Evolutionary conservation across 2,888 invertebrate species (phyloP).

Genomic region (Orthosia gothica): DNA sequence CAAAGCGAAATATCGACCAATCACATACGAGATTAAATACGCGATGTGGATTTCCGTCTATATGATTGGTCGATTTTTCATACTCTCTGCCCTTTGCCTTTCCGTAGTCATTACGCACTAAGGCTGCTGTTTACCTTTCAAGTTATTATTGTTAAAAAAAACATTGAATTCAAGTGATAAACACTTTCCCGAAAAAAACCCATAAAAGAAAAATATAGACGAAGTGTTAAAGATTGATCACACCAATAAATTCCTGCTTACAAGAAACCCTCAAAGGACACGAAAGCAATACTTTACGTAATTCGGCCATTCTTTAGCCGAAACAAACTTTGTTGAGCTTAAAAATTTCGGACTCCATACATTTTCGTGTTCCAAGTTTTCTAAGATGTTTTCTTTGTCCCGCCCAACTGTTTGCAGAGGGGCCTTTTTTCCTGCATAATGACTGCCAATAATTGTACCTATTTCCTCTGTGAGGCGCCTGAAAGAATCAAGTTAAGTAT

Average conservation of each 20-base stretch:
- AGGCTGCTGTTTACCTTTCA: too few species aligned
- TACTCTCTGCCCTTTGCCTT: too few species aligned
- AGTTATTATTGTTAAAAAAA: neutral
- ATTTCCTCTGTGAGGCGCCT: constrained; percentile 55
- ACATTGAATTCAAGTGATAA: neutral
- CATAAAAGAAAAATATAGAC: constrained; percentile 17
- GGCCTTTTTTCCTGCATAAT: constrained; percentile 73
- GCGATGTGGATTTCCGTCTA: too few species aligned
- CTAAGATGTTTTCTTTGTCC: constrained; percentile 65
- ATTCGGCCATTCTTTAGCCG: constrained; percentile 20
- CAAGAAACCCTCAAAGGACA: constrained; percentile 8
- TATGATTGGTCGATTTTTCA: too few species aligned
- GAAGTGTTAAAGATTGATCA: constrained; percentile 8
- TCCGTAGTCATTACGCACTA: too few species aligned
- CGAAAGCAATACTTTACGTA: constrained; percentile 31
- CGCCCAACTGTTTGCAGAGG: constrained; percentile 69
- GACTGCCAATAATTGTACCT: constrained; percentile 72
- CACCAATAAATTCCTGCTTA: constrained; percentile 14
- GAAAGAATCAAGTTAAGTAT: constrained; percentile 66
- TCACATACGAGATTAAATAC: too few species aligned
- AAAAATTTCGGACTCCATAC: constrained; percentile 47
- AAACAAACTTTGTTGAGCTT: constrained; percentile 22
- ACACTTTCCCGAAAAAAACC: neutral
- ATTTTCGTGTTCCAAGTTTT: constrained; percentile 43
- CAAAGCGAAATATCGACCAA: too few species aligned